A percentile compares a stretch with the other conserved stretches of the same genome.
These are phyloP conservation scores for Dicyrtomina minuta DNA, from an alignment of 2,888 invertebrate species.

Conservation along the genomic window DNA sequence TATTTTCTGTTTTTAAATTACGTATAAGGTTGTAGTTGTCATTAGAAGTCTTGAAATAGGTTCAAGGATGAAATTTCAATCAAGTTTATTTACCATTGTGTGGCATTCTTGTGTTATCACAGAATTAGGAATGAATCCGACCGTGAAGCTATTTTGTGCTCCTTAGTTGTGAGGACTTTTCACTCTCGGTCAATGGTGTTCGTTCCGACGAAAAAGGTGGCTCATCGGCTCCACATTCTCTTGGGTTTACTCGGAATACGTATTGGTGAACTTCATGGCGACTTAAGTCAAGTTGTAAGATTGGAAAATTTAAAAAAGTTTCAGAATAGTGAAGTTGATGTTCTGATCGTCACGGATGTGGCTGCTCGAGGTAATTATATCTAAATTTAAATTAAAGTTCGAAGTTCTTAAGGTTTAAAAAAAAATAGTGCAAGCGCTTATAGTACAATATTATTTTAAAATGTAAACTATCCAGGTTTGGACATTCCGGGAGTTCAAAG, in stretches of 20 bases:
- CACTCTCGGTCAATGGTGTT: constrained; percentile 90
- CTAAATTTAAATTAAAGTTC: background rate
- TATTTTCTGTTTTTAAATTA: background rate
- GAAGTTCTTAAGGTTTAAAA: background rate
- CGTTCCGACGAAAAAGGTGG: constrained; percentile 94
- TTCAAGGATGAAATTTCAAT: background rate
- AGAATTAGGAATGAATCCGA: constrained; percentile 88
- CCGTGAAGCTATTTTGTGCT: constrained; percentile 83
- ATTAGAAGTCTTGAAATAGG: background rate
- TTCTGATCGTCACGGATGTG: constrained; percentile 92
- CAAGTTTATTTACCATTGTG: no score
- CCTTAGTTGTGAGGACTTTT: constrained; percentile 84
- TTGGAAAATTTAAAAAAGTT: constrained; percentile 85
- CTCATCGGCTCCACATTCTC: constrained; percentile 88
- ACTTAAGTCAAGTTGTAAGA: constrained; percentile 91
- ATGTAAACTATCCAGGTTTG: constrained; percentile 42
- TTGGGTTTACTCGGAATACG: constrained; percentile 81
- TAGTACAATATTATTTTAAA: no score
- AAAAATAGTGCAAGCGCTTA: no score
- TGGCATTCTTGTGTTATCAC: background rate
- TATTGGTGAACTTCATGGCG: constrained; percentile 86
- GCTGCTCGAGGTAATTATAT: constrained; percentile 85
- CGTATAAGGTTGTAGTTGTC: background rate
- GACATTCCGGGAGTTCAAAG: constrained; percentile 54
- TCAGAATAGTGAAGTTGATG: constrained; percentile 78